These are phyloP conservation scores for Berghia stephanieae DNA, from an alignment of 1,140 invertebrate genomes.

Conservation along the genomic window DNA sequence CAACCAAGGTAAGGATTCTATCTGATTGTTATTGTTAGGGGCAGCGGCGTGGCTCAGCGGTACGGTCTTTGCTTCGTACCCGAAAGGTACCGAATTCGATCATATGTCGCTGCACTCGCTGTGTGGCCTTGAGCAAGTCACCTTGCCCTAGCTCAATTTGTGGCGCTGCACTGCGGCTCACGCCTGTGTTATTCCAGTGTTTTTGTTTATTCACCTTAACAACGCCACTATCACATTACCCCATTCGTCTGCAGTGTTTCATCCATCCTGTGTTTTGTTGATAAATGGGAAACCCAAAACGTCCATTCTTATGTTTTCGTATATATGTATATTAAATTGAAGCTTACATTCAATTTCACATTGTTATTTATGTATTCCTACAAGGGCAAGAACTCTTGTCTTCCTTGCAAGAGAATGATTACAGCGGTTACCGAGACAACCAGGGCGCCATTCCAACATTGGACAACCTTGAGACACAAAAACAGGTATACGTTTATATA, in stretches of 20 bases:
- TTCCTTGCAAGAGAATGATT: constrained; percentile 54
- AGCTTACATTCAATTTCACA: background rate
- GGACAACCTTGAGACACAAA: constrained; percentile 64
- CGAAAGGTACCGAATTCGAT: no score
- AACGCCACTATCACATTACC: no score
- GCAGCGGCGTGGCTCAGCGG: no score
- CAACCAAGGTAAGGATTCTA: constrained; percentile 44
- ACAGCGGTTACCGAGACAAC: constrained; percentile 48
- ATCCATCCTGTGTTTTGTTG: no score
- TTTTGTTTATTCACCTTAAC: no score
- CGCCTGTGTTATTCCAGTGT: no score
- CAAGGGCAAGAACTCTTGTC: constrained; percentile 63
- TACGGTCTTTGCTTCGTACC: no score
- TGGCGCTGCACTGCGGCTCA: no score
- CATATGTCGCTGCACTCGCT: no score
- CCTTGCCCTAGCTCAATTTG: no score
- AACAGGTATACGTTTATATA: constrained; percentile 36
- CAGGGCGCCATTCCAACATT: constrained; percentile 57
- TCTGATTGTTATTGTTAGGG: background rate
- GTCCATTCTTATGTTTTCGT: background rate
- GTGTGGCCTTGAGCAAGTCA: background rate
- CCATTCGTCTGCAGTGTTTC: background rate
- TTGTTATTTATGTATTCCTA: background rate
- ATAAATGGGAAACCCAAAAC: background rate
- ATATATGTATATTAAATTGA: background rate